A percentile compares a stretch with the other conserved stretches of the same genome.
phyloP scores from a whole-genome alignment of 2,113 vertebrate species.

The Riparia riparia region DNA sequence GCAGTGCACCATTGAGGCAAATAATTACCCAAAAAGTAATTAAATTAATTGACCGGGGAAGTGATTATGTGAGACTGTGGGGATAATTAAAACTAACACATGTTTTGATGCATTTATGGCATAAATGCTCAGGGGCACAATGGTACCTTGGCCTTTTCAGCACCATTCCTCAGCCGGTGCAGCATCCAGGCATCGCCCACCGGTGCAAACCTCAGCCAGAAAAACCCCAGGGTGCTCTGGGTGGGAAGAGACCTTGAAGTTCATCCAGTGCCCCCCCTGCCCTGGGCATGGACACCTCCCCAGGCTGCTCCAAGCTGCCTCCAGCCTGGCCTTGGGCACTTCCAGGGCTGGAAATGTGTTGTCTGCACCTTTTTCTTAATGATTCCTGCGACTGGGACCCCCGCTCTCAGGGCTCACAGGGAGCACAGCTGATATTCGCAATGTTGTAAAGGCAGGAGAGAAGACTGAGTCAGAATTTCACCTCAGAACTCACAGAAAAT shows the following conservation, averaged over 20 bases:
- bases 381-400: neutral
- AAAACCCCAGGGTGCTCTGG: neutral
- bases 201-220: neutral
- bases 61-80: constrained; percentile 10
- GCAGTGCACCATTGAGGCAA: constrained; percentile 42
- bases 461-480: fast-evolving
- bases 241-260: neutral
- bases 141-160: neutral
- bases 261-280: neutral
- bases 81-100: constrained; percentile 57
- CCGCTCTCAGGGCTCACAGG: neutral
- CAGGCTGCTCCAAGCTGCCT: too few species aligned
- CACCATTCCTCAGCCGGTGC: neutral
- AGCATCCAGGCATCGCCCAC: neutral
- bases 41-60: constrained; percentile 72
- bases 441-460: neutral
- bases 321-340: neutral
- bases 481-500: neutral
- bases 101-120: constrained; percentile 42
- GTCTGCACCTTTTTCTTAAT: neutral
- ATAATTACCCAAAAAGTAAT: constrained; percentile 63
- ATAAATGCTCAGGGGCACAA: neutral
- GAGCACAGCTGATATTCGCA: fast-evolving
- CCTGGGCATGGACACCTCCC: neutral
- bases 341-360: fast-evolving